These are phyloP conservation scores for Frankliniella intonsa DNA, from an alignment of 2,888 invertebrate genomes.

Conservation along the genomic window DNA sequence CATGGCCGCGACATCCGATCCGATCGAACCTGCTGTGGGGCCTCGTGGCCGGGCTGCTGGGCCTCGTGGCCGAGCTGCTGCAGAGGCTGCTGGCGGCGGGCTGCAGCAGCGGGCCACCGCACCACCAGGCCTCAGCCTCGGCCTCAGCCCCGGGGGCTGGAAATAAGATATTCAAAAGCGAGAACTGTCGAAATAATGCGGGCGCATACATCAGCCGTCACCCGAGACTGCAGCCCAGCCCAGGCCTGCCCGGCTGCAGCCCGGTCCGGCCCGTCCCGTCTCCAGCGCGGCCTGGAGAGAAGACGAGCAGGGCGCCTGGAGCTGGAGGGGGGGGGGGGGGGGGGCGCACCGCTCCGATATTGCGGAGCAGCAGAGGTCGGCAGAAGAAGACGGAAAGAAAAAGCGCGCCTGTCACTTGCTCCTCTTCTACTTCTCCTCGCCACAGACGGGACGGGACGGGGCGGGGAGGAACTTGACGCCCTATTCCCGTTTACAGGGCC, in stretches of 20 bases:
- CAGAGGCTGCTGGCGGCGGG: not conserved
- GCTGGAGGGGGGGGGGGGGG: no score
- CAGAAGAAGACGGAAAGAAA: no score
- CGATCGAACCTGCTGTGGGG: not conserved
- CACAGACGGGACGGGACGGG: no score
- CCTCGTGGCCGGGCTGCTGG: not conserved
- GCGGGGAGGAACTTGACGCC: no score
- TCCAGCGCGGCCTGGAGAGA: no score
- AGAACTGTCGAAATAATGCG: constrained; percentile 22
- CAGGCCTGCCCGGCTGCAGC: not conserved
- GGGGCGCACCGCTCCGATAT: no score
- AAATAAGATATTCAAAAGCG: constrained; percentile 18
- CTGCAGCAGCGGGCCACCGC: not conserved
- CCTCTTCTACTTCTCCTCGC: no score
- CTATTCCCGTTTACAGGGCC: no score
- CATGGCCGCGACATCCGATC: not conserved
- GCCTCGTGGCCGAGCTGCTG: not conserved
- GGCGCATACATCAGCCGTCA: constrained; percentile 10
- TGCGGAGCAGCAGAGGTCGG: no score
- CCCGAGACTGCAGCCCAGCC: not conserved
- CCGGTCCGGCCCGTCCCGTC: no score
- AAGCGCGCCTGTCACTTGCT: no score
- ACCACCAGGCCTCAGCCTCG: not conserved
- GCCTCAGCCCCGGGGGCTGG: not conserved
- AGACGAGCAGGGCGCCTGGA: not conserved